Percentiles rank a stretch among this genome's conserved stretches.
Evolutionary conservation across 2,888 invertebrate species (phyloP).

Genomic region (Drosophila paracracens): DNA sequence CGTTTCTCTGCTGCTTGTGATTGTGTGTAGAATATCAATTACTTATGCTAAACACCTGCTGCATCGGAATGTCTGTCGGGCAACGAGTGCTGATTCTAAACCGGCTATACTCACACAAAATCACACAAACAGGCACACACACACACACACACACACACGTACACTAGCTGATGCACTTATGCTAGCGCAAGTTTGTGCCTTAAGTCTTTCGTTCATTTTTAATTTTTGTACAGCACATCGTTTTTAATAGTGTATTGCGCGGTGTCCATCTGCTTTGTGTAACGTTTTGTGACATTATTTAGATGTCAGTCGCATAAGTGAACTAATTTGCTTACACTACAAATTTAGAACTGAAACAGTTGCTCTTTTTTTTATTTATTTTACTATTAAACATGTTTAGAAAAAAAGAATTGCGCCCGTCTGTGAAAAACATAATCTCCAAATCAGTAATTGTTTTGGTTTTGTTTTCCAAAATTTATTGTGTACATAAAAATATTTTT

Average conservation of each 20-base stretch:
- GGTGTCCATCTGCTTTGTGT: constrained; percentile 18
- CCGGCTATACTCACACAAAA: constrained; percentile 45
- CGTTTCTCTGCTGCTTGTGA: constrained; percentile 41
- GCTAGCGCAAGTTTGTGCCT: constrained; percentile 68
- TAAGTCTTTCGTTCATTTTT: constrained; percentile 69
- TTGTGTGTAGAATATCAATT: constrained; percentile 85
- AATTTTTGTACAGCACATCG: constrained; percentile 12
- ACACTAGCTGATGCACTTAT: constrained; percentile 20
- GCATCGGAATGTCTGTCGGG: constrained; percentile 82
- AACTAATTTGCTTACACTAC: neutral
- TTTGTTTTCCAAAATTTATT: neutral
- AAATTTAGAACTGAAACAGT: neutral
- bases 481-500: accelerated
- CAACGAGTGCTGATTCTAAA: constrained; percentile 69
- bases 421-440: neutral
- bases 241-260: constrained; percentile 30
- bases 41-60: constrained; percentile 85
- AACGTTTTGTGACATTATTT: neutral
- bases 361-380: neutral
- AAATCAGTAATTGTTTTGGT: neutral
- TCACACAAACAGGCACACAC: constrained; percentile 4
- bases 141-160: constrained; percentile 1
- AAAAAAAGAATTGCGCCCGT: neutral
- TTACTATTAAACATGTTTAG: neutral
- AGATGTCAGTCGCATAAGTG: neutral